Base-by-base conservation (phyloP, 2,888 invertebrate genomes). In the Scaptomyza tumidula region DNA sequence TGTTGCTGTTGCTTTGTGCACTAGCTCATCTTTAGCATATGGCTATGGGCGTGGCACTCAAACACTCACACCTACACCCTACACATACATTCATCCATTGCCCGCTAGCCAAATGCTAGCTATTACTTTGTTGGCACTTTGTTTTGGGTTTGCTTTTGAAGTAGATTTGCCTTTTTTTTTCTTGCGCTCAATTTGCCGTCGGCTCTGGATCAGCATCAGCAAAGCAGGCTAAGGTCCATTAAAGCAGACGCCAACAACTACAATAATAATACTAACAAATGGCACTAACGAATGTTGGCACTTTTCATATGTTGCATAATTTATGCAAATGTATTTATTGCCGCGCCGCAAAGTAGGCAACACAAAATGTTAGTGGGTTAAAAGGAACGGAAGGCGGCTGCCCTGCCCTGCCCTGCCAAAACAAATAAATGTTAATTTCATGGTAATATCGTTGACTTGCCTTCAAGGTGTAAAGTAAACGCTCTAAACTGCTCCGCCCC, bases 361-460 rank as follows among this genome's bases (percentile, higher is more conserved):
- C 61, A 41, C 14, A 46, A 48, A 55, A 48, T 54, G 57, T 39
- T 13, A n/a, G 27, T n/a, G 33, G 19, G 29, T 29, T 29, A 11
- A 19, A 16, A 35, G 13, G 11, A n/a, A n/a, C 16, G 24, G 14
- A 35, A 14, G 37, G 13, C 6, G 19, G 49, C 35, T 46, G 58
- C 68, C 58, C 62, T 59, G 78, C 59, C 64, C n/a, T 46, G 58
- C 68, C 58, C 62, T 59, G 78, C 59, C 64, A 75, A 85, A 73
- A 68, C 70, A 83, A 88, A 86, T 87, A 88, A 85, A 87, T 87
- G 83, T 77, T 72, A 85, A 86, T 87, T 83, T 83, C 83, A 81
- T 85, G 83, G 68, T 79, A 87, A 86, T 87, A 80, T 75, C 83
- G 76, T 73, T 86, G 76, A 72, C 70, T 31, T 27, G 57, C 24